Evolutionary conservation across 2,113 vertebrate genomes (phyloP).

Genomic region (Corvus hawaiiensis): DNA sequence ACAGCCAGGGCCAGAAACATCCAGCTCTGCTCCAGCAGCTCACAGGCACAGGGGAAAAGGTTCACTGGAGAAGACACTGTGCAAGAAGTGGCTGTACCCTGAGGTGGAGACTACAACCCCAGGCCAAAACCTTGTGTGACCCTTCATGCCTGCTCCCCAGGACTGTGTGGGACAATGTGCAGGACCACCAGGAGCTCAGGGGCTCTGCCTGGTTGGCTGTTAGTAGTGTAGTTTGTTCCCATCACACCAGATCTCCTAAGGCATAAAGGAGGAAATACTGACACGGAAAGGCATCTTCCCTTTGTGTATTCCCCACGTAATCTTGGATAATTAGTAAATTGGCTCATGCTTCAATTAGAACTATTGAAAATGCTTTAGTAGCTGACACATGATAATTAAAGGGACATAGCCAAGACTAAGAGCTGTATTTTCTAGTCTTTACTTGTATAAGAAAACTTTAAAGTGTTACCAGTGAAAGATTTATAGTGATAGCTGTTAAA

Average conservation of each 20-base stretch:
- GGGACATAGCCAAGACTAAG: neutral
- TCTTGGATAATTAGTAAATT: slow-evolving; percentile 51
- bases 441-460: neutral
- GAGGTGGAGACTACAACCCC: neutral
- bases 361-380: slow-evolving; percentile 44
- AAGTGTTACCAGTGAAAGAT: neutral
- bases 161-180: neutral
- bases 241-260: neutral
- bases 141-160: neutral
- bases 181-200: neutral
- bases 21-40: neutral
- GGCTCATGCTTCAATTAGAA: slow-evolving; percentile 43
- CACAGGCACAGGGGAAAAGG: neutral
- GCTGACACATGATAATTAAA: slow-evolving; percentile 35
- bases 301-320: slow-evolving; percentile 28
- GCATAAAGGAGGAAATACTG: slow-evolving; percentile 9
- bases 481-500: neutral
- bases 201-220: neutral
- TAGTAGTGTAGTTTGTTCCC: neutral
- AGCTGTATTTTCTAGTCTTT: neutral
- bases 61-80: neutral
- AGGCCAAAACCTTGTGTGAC: neutral
- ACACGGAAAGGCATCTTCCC: neutral
- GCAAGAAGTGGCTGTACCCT: neutral
- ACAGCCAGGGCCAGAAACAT: neutral